A percentile compares a stretch with the other conserved stretches of the same genome.
Conservation (phyloP, 1,140 invertebrate species). For the Drosophila sulfurigaster region DNA sequence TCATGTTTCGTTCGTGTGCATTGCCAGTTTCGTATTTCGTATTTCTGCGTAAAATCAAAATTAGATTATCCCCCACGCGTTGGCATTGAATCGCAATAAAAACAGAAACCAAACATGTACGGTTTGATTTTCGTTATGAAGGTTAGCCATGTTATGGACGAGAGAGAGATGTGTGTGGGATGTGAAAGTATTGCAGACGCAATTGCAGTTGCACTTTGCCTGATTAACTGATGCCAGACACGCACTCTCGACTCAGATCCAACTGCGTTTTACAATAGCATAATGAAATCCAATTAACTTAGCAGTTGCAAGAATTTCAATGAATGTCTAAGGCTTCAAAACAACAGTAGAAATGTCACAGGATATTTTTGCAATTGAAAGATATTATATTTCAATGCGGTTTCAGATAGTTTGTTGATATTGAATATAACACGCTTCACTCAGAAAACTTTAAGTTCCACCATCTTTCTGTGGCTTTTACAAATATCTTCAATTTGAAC, state of each 20-base stretch:
- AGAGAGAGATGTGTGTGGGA: no score
- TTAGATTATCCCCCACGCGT: slow-evolving; percentile 52
- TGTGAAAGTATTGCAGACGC: slow-evolving; percentile 8
- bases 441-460: no score
- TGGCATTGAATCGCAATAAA: slow-evolving; percentile 45
- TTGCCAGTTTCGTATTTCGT: slow-evolving; percentile 39
- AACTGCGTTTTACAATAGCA: slow-evolving; percentile 2
- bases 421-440: no score
- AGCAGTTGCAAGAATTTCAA: slow-evolving; percentile 6
- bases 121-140: slow-evolving; percentile 45
- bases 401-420: background rate
- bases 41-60: slow-evolving; percentile 61
- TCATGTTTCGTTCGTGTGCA: slow-evolving; percentile 14
- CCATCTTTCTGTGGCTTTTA: background rate
- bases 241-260: slow-evolving; percentile 8
- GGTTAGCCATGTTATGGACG: background rate
- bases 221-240: slow-evolving; percentile 46
- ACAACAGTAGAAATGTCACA: slow-evolving; percentile 2
- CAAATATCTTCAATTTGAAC: background rate
- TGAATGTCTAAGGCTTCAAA: background rate
- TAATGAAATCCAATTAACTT: slow-evolving; percentile 39
- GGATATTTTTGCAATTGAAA: background rate
- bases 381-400: background rate
- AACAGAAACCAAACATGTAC: slow-evolving; percentile 32
- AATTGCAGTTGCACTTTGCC: slow-evolving; percentile 35